phyloP scores from a whole-genome alignment of 2,113 vertebrate species.

The Bathybates hornii region DNA sequence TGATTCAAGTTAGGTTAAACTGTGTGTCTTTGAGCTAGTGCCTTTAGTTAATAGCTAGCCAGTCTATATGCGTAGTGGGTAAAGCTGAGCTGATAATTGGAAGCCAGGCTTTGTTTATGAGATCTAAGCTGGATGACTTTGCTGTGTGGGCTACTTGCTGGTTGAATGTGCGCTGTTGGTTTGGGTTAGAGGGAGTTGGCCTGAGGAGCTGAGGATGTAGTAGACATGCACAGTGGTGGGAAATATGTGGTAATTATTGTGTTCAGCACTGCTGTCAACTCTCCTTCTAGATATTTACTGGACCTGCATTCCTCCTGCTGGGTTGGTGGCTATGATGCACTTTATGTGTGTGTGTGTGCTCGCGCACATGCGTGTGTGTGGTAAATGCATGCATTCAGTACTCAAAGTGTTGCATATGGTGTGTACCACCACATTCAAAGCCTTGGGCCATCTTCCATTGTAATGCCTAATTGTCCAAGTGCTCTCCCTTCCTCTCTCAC shows the following conservation, averaged over 20 bases:
- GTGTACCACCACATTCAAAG: constrained; percentile 15
- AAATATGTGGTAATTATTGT: constrained; percentile 77
- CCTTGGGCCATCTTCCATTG: constrained; percentile 47
- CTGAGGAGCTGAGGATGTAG: constrained; percentile 49
- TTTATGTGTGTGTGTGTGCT: constrained; percentile 7
- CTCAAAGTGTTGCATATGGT: constrained; percentile 28
- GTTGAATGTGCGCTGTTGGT: constrained; percentile 18
- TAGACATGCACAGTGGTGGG: constrained; percentile 63
- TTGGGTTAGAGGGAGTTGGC: constrained; percentile 43
- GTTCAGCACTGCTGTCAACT: constrained; percentile 68
- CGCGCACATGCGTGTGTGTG: neutral
- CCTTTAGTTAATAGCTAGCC: constrained; percentile 25
- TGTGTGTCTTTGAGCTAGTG: constrained; percentile 35
- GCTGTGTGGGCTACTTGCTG: constrained; percentile 31
- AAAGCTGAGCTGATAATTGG: constrained; percentile 17
- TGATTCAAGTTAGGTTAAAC: constrained; percentile 38
- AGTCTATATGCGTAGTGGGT: constrained; percentile 12
- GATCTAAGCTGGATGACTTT: constrained; percentile 28
- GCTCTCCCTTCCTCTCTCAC: neutral
- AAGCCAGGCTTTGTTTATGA: constrained; percentile 2
- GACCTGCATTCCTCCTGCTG: constrained; percentile 59
- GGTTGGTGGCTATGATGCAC: constrained; percentile 50
- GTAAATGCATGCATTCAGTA: constrained; percentile 12
- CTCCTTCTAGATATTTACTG: constrained; percentile 67
- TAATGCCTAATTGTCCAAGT: constrained; percentile 33